A percentile compares a stretch with the other conserved stretches of the same genome.
Conservation (phyloP, 2,797 vertebrate species). For the Onychomys arenicola region DNA sequence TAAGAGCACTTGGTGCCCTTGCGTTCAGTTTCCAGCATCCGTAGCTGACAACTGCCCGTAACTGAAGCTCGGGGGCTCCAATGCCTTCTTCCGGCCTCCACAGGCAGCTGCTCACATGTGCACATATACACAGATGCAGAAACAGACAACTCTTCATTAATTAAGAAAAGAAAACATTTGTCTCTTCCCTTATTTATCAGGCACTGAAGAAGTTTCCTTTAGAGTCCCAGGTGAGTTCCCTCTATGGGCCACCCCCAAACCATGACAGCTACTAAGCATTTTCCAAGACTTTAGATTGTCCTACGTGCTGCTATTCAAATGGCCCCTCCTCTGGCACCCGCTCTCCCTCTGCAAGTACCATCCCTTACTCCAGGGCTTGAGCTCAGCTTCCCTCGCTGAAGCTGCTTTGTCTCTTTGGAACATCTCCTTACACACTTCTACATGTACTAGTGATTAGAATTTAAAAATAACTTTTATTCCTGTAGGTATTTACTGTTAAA, state of each 20-base stretch:
- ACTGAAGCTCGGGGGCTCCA: background rate
- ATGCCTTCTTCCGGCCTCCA: background rate
- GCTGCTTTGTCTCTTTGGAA: background rate
- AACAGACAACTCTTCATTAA: background rate
- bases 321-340: background rate
- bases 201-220: background rate
- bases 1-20: background rate
- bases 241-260: background rate
- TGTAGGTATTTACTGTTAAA: background rate
- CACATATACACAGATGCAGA: background rate
- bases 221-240: background rate
- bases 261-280: background rate
- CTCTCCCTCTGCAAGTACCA: background rate
- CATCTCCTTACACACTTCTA: background rate
- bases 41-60: background rate
- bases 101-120: background rate
- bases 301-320: background rate
- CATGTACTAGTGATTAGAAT: background rate
- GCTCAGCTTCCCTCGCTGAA: background rate
- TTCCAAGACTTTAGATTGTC: background rate
- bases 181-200: background rate
- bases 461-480: background rate
- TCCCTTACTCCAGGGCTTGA: background rate
- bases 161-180: background rate
- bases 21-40: background rate